Percentiles rank a stretch among this genome's conserved stretches.
Conservation (phyloP, 1,140 invertebrate species). For the Nasonia giraulti region DNA sequence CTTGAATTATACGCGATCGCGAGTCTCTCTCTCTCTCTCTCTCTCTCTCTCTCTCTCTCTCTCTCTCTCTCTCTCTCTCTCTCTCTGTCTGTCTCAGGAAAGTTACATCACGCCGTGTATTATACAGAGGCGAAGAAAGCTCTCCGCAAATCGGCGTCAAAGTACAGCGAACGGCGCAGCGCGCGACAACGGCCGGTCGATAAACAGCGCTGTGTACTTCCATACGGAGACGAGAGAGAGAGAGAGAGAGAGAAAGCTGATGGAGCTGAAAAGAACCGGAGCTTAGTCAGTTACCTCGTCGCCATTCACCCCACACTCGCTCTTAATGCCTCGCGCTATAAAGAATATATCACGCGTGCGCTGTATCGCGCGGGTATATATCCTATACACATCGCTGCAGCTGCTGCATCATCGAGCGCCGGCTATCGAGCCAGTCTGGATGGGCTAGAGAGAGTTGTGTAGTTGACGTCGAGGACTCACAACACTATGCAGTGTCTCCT, state of each 20-base stretch:
- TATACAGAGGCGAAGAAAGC: no score
- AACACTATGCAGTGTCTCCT: no score
- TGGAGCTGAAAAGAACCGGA: not conserved
- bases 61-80: no score
- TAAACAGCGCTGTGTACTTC: not conserved
- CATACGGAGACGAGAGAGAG: not conserved
- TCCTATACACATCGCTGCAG: no score
- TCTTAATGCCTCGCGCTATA: not conserved
- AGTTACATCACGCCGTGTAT: no score
- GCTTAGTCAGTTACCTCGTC: not conserved
- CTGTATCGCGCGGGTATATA: not conserved
- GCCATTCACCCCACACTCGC: not conserved
- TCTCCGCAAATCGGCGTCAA: no score
- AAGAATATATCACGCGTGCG: not conserved
- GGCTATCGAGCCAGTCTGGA: not conserved
- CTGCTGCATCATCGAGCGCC: no score
- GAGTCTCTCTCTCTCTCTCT: no score
- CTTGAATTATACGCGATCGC: not conserved
- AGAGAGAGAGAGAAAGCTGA: not conserved
- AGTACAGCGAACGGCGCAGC: no score
- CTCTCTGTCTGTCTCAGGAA: no score
- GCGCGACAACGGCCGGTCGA: not conserved
- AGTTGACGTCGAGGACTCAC: not conserved
- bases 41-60: no score
- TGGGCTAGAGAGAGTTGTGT: constrained; percentile 2